Conservation (phyloP, 1,140 invertebrate genomes). For the Hycleus cichorii region DNA sequence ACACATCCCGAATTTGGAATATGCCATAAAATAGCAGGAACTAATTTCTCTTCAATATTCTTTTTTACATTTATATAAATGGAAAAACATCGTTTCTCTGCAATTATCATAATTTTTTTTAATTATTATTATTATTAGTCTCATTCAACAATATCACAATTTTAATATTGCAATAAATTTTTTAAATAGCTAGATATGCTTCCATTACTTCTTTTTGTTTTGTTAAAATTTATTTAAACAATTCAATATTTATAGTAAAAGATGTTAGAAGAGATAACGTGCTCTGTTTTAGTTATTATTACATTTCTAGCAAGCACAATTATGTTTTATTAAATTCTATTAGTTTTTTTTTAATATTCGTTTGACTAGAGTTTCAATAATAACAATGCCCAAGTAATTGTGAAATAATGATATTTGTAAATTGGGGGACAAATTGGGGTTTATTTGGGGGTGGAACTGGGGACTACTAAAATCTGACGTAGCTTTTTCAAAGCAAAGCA, state of each 20-base stretch:
- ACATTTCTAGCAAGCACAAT: conserved; percentile 12
- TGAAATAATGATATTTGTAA: too few relatives aligned
- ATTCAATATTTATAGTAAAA: background rate
- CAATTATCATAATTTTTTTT: too few relatives aligned
- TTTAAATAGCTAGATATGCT: conserved; percentile 38
- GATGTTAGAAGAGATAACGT: conserved; percentile 7
- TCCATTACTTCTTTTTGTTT: conserved; percentile 19
- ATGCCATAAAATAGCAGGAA: conserved; percentile 31
- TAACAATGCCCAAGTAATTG: conserved; percentile 9
- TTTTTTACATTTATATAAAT: too few relatives aligned
- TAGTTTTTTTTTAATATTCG: background rate
- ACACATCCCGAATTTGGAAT: conserved; percentile 1
- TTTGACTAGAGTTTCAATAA: conserved; percentile 23
- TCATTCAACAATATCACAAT: conserved; percentile 43
- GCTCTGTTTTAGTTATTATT: conserved; percentile 1
- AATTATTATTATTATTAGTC: conserved; percentile 31
- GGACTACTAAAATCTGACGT: conserved; percentile 7
- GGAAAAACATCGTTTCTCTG: too few relatives aligned
- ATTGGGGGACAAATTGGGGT: too few relatives aligned
- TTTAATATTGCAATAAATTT: conserved; percentile 42
- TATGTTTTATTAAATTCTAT: background rate
- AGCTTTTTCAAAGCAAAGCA: background rate
- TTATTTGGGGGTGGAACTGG: too few relatives aligned
- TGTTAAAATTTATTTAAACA: background rate
- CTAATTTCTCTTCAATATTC: conserved; percentile 36